Evolutionary conservation across 1,140 invertebrate genomes (phyloP).

Genomic region (Zelostemma sp.): DNA sequence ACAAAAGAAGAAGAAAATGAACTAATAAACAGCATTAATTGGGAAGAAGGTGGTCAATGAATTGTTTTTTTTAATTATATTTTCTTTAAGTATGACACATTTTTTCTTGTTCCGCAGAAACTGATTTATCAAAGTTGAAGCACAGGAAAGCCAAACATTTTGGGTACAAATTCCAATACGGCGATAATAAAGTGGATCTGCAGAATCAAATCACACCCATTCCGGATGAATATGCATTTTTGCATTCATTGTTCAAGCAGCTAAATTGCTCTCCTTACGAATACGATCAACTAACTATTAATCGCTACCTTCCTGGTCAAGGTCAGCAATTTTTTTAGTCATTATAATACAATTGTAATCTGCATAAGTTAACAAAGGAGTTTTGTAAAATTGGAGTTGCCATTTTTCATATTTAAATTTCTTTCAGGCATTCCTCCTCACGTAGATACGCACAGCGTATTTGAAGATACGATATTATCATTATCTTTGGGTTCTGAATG

Average conservation of each 20-base stretch:
- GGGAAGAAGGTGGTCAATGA: constrained; percentile 63
- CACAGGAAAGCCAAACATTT: constrained; percentile 92
- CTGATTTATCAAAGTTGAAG: constrained; percentile 75
- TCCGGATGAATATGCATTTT: constrained; percentile 77
- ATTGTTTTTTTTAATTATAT: constrained; percentile 13
- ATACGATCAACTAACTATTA: constrained; percentile 95
- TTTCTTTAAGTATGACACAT: constrained; percentile 18
- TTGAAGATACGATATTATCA: constrained; percentile 90
- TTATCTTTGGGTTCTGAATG: constrained; percentile 88
- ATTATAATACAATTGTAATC: not conserved
- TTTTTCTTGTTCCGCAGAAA: constrained; percentile 38
- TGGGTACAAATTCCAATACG: constrained; percentile 95
- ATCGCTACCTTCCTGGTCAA: constrained; percentile 92
- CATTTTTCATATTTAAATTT: constrained; percentile 6
- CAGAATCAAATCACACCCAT: constrained; percentile 78
- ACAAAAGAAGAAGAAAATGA: constrained; percentile 77
- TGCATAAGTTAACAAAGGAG: not conserved
- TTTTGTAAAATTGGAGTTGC: too few relatives aligned
- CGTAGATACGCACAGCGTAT: constrained; percentile 95
- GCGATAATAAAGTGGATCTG: constrained; percentile 88
- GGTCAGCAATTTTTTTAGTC: constrained; percentile 62
- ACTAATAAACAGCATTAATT: constrained; percentile 77
- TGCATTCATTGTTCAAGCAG: constrained; percentile 76
- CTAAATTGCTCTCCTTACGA: constrained; percentile 63
- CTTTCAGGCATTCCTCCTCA: constrained; percentile 91